Evolutionary conservation across 2,888 invertebrate genomes (phyloP).

Genomic region (Erpobdella octoculata): DNA sequence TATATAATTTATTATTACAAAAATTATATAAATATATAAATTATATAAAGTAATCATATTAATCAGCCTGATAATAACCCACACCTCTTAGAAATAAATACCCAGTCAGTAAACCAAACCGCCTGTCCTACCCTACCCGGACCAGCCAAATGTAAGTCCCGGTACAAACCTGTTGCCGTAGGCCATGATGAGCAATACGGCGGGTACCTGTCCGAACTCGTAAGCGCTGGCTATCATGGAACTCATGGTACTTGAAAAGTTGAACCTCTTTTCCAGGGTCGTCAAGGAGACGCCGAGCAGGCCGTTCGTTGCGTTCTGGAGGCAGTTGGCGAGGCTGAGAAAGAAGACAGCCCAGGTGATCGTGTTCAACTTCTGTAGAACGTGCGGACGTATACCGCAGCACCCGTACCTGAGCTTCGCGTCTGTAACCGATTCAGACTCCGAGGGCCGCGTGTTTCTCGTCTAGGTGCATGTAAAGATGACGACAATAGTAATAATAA

Average conservation of each 20-base stretch:
- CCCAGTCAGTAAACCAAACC: too few relatives aligned
- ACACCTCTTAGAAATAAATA: too few relatives aligned
- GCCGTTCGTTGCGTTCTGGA: constrained; percentile 32
- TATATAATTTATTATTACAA: too few relatives aligned
- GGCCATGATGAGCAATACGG: constrained; percentile 41
- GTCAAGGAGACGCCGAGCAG: constrained; percentile 43
- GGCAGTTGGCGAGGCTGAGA: constrained; percentile 31
- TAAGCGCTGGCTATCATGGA: constrained; percentile 47
- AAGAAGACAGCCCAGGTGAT: constrained; percentile 30
- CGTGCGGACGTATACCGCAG: constrained; percentile 16
- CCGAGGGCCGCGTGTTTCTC: too few relatives aligned
- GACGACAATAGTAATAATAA: too few relatives aligned
- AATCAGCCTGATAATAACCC: too few relatives aligned
- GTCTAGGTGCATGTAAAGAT: too few relatives aligned
- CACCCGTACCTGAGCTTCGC: constrained; percentile 28
- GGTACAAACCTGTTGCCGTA: constrained; percentile 33
- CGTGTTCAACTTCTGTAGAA: constrained; percentile 32
- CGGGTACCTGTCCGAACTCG: constrained; percentile 46
- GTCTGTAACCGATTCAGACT: neutral
- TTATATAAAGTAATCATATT: too few relatives aligned
- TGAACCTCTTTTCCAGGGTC: constrained; percentile 46
- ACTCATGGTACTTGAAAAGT: constrained; percentile 44
- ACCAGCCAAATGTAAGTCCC: too few relatives aligned
- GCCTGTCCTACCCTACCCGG: too few relatives aligned
- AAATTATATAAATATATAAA: too few relatives aligned